Conservation (phyloP, 2,797 vertebrate genomes). For the Podargus strigoides region DNA sequence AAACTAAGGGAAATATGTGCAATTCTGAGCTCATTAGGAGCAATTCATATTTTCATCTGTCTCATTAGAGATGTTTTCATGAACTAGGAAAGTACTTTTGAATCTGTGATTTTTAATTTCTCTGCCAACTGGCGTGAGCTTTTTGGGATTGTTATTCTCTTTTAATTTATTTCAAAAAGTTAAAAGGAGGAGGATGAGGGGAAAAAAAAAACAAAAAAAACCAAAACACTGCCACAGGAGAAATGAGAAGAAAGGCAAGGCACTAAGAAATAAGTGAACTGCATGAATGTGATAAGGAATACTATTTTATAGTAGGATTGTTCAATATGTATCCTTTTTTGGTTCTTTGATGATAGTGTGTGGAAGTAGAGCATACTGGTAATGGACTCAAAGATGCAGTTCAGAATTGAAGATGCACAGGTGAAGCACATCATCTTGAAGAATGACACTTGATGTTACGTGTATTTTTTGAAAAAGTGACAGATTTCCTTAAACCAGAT, state of each 20-base stretch:
- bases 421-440: not conserved
- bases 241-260: constrained; percentile 30
- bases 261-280: constrained; percentile 5
- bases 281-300: not conserved
- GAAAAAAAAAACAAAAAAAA: not conserved
- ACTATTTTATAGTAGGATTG: not conserved
- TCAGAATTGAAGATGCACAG: not conserved
- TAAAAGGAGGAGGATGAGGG: constrained; percentile 33
- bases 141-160: constrained; percentile 60
- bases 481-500: not conserved
- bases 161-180: constrained; percentile 58
- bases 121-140: constrained; percentile 56
- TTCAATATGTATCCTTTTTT: not conserved
- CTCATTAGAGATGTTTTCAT: constrained; percentile 77
- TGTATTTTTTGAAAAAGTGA: not conserved
- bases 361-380: not conserved
- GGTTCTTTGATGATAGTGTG: not conserved
- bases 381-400: not conserved
- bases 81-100: constrained; percentile 72
- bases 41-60: constrained; percentile 79
- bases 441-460: not conserved
- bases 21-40: constrained; percentile 77
- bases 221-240: not conserved
- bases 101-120: constrained; percentile 67
- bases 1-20: constrained; percentile 71